Base-by-base conservation (phyloP, 2,113 vertebrate genomes). In the Corythornis vintsioides region DNA sequence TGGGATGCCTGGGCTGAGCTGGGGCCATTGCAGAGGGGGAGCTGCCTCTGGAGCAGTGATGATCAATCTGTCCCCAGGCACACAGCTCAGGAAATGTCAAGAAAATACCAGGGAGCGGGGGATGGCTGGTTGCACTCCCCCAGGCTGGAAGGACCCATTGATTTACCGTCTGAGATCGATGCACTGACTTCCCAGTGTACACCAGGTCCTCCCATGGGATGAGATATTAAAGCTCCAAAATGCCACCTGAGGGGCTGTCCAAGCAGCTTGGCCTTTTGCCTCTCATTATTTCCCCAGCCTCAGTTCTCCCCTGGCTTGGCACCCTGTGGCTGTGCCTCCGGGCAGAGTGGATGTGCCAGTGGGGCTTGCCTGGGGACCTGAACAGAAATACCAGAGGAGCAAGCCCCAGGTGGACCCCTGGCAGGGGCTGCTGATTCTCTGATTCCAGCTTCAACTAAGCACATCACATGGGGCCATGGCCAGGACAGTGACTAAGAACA, bases 81-180 rank as follows among this genome's bases (percentile, higher is more conserved):
- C 4, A 1, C 0, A 0, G 43, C 72, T 89, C 0, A 0, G 64
- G 38, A 96, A 96, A 97, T 96, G 95, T 96, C 96, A 95, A 0
- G 5, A 71, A 95, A 97, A 94, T 96, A 90, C 89, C 95, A 93
- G 69, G 71, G 64, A 90, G 52, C 1, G 5, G 7, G 6, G 47
- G 72, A 75, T 63, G 79, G 69, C 80, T 20, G 77, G 59, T 83
- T 10, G 0, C 1, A 10, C 48, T 88, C 66, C 71, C 73, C 47
- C 0, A 0, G 86, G 86, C 74, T 83, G 73, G 56, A 79, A 86
- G 67, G n/a, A 78, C 77, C 65, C 60, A 94, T 93, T 0, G 35
- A 93, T 96, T 79, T 79, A 8, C 77, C 61, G 85, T 29, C 90
- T 31, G 74, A 55, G 83, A 94, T 94, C 74, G 3, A 90, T 93